Evolutionary conservation across 2,113 vertebrate genomes (phyloP).

Genomic region (Willisornis vidua): DNA sequence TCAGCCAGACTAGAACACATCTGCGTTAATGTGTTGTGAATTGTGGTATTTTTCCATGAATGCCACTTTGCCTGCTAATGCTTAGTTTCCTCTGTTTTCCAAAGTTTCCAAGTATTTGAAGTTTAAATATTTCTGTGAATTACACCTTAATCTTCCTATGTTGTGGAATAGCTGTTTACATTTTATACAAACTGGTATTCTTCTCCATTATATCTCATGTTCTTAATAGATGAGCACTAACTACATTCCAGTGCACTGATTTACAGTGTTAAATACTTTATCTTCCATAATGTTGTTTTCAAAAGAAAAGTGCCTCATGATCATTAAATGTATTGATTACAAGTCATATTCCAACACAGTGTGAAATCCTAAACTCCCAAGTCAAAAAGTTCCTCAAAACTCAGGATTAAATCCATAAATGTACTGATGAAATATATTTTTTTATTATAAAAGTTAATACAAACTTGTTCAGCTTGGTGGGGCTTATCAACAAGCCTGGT

Average conservation of each 20-base stretch:
- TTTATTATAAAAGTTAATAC: not conserved
- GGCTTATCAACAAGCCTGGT: not conserved
- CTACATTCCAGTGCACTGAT: not conserved
- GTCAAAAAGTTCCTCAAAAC: not conserved
- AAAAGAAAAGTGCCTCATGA: not conserved
- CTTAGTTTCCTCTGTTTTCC: not conserved
- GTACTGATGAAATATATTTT: accelerated
- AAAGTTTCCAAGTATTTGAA: not conserved
- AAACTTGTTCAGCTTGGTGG: not conserved
- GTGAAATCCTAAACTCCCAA: not conserved
- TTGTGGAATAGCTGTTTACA: not conserved
- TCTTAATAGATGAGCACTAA: not conserved
- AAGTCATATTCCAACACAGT: not conserved
- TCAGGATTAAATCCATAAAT: not conserved
- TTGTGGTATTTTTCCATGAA: not conserved
- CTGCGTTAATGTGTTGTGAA: not conserved
- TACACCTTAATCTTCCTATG: not conserved
- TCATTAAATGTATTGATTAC: not conserved
- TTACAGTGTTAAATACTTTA: not conserved
- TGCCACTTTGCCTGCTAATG: not conserved
- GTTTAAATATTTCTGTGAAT: not conserved
- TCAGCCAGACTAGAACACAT: not conserved
- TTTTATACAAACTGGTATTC: not conserved
- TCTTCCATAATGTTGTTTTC: not conserved
- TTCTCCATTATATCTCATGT: not conserved